Base-by-base conservation (phyloP, 2,888 invertebrate species). In the Tetragnatha montana region DNA sequence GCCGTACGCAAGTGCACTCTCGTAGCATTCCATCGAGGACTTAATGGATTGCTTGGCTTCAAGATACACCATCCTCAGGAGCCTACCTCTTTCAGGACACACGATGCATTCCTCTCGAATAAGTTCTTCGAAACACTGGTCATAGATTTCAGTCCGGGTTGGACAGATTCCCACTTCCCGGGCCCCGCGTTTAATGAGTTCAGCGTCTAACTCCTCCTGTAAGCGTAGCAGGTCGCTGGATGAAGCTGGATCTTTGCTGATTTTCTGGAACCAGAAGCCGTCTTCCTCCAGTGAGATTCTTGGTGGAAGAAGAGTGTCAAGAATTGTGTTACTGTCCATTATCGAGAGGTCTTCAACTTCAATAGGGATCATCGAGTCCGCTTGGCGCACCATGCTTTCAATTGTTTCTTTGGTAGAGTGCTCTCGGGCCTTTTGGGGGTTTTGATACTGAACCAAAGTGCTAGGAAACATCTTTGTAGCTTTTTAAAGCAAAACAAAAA, bases 111-210 rank as follows among this genome's bases (percentile, higher is more conserved):
- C 90, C 51, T 90, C 87, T 0, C 90, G 82, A 14, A 83, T 81
- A 6, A 90, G 80, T 19, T 90, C 90, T 3, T 87, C 79, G 51
- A 98, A 98, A 93, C 98, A 98, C 94, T 99, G 98, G 0, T 98
- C 97, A 93, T 98, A 99, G 0, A 99, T 95, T 93, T 98, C 97
- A 81, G 98, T 95, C 75, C 99, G 95, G 84, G 98, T 96, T 0
- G 98, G 98, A 93, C 99, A 99, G 92, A 99, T 98, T 60, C 99
- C 99, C 0, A 98, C 98, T 94, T 98, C 98, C 91, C 98, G 95
- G 0, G 99, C 99, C 94, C 98, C 97, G 19, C 96, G 95, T 93
- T 97, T 97, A 93, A 97, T 97, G 83, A 98, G 94, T 91, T 96
- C 95, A 92, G 97, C 96, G 93, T 99, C 99, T 76, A 99, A 94